phyloP scores from a whole-genome alignment of 2,888 invertebrate species.

The Athalia circularis region DNA sequence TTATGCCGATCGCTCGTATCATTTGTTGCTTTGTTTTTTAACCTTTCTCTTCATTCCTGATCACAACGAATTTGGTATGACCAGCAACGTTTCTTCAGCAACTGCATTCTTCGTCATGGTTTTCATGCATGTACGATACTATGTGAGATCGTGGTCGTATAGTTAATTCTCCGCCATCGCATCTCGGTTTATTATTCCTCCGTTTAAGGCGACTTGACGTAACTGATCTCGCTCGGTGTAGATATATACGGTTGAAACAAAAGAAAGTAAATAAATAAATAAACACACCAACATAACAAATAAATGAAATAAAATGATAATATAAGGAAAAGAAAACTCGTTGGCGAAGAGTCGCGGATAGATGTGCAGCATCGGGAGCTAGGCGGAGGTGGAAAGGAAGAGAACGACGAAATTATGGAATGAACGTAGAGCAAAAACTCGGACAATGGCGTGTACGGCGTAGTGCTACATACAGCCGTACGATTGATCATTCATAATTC shows the following conservation, averaged over 20 bases:
- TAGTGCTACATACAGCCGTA: conserved; percentile 29
- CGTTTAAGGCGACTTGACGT: conserved; percentile 16
- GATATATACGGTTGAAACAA: too few relatives aligned
- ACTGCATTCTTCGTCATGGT: too few relatives aligned
- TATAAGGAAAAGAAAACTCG: neutral
- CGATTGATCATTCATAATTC: conserved; percentile 42
- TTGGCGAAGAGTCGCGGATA: neutral
- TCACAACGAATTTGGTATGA: too few relatives aligned
- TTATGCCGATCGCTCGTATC: too few relatives aligned
- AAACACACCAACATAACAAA: neutral
- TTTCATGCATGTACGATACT: neutral
- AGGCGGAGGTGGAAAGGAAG: neutral
- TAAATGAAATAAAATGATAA: conserved; percentile 1
- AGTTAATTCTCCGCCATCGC: conserved; percentile 4
- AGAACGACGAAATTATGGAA: conserved; percentile 22
- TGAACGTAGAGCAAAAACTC: conserved; percentile 1
- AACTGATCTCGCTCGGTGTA: too few relatives aligned
- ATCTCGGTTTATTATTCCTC: neutral
- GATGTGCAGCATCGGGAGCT: too few relatives aligned
- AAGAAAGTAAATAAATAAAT: neutral
- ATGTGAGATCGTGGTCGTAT: neutral
- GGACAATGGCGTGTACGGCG: conserved; percentile 25
- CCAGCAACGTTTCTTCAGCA: too few relatives aligned
- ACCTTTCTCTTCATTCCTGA: too few relatives aligned
- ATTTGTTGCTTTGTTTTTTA: too few relatives aligned